Conservation (phyloP, 2,797 vertebrate species). For the Trachops cirrhosus region DNA sequence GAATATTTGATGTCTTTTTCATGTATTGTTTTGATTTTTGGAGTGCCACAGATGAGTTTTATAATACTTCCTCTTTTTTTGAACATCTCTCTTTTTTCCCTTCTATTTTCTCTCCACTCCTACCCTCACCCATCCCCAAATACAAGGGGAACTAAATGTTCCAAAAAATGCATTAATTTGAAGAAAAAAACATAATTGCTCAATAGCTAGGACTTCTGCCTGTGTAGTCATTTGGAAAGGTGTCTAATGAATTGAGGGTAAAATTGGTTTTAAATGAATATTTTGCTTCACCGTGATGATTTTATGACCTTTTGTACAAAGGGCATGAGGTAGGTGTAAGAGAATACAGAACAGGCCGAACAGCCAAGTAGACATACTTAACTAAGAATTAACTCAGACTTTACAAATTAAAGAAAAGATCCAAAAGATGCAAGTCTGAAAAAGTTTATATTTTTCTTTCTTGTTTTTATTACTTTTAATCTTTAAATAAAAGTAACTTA, state of each 20-base stretch:
- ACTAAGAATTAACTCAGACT: not conserved
- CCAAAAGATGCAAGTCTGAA: not conserved
- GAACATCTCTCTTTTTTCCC: not conserved
- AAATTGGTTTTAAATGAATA: not conserved
- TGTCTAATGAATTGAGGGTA: not conserved
- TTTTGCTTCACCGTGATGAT: not conserved
- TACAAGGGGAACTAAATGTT: not conserved
- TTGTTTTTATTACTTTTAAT: not conserved
- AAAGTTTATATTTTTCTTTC: not conserved
- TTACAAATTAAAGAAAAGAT: not conserved
- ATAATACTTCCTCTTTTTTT: not conserved
- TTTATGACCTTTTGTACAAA: not conserved
- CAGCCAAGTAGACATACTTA: not conserved
- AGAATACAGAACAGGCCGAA: not conserved
- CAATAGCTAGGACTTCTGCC: not conserved
- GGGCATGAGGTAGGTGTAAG: not conserved
- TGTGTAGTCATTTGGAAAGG: not conserved
- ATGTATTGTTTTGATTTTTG: not conserved
- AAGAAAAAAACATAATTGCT: not conserved
- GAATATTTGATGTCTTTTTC: not conserved
- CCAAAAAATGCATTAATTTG: not conserved
- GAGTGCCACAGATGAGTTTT: not conserved
- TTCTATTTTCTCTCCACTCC: not conserved
- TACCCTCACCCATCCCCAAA: not conserved
- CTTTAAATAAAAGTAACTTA: not conserved